phyloP scores from a whole-genome alignment of 2,113 vertebrate genomes.

The Grus americana region DNA sequence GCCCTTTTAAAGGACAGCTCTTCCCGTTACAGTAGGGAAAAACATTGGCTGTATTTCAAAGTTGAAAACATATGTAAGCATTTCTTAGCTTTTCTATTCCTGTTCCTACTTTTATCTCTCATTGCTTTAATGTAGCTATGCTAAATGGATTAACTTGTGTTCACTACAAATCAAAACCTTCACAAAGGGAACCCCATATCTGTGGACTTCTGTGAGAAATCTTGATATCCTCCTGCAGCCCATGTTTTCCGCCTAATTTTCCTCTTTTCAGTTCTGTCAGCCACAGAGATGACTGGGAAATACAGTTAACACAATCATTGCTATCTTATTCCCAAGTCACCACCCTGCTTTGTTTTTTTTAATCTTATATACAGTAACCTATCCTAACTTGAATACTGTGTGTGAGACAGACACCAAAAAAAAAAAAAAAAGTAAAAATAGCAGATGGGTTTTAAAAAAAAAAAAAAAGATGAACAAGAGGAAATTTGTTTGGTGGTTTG shows the following conservation, averaged over 20 bases:
- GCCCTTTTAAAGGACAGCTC: neutral
- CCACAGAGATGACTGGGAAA: neutral
- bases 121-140: neutral
- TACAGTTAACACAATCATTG: neutral
- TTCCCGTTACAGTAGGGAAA: neutral
- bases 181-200: neutral
- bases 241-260: neutral
- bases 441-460: neutral
- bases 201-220: neutral
- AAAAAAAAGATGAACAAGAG: neutral
- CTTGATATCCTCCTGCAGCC: neutral
- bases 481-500: neutral
- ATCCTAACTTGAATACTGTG: neutral
- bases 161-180: neutral
- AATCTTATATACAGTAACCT: neutral
- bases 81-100: neutral
- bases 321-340: neutral
- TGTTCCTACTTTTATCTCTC: neutral
- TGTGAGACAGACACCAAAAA: neutral
- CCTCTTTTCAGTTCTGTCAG: neutral
- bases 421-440: neutral
- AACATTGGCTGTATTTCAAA: neutral
- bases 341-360: neutral
- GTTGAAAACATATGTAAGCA: neutral
- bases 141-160: neutral